These are phyloP conservation scores for Procavia capensis DNA, from an alignment of 2,113 vertebrate species.

Conservation along the genomic window DNA sequence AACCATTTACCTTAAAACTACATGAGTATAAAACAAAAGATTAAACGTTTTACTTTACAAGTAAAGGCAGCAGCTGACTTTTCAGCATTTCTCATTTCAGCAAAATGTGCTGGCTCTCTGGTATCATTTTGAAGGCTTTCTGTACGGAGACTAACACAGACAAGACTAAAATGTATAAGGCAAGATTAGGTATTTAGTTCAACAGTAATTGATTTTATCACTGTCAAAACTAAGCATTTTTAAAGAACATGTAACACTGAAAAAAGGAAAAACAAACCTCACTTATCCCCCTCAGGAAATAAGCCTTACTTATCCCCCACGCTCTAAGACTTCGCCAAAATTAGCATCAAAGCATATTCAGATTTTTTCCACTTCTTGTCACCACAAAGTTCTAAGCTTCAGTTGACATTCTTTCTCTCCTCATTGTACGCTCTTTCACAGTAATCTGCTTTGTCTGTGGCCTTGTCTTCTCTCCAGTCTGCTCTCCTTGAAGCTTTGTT, in stretches of 20 bases:
- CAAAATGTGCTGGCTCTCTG: constrained; percentile 15
- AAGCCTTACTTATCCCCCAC: neutral
- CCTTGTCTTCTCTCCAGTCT: neutral
- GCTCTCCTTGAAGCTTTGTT: neutral
- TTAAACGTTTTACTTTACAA: constrained; percentile 24
- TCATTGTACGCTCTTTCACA: neutral
- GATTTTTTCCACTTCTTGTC: neutral
- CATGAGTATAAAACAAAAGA: constrained; percentile 58
- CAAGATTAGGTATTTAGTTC: neutral
- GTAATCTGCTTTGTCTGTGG: neutral
- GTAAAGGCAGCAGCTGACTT: neutral
- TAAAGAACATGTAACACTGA: neutral
- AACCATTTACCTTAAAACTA: constrained; percentile 65
- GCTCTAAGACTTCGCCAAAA: neutral
- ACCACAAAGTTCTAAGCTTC: neutral
- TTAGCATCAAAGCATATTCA: neutral
- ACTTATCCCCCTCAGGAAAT: neutral
- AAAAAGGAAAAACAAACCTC: neutral
- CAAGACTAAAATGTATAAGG: neutral
- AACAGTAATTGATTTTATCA: constrained; percentile 9
- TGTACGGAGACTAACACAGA: neutral
- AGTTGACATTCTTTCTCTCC: neutral
- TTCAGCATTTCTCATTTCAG: constrained; percentile 54
- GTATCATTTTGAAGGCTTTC: constrained; percentile 30
- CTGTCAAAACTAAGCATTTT: constrained; percentile 44